Conservation (phyloP, 2,888 invertebrate genomes). For the Oligia strigilis region DNA sequence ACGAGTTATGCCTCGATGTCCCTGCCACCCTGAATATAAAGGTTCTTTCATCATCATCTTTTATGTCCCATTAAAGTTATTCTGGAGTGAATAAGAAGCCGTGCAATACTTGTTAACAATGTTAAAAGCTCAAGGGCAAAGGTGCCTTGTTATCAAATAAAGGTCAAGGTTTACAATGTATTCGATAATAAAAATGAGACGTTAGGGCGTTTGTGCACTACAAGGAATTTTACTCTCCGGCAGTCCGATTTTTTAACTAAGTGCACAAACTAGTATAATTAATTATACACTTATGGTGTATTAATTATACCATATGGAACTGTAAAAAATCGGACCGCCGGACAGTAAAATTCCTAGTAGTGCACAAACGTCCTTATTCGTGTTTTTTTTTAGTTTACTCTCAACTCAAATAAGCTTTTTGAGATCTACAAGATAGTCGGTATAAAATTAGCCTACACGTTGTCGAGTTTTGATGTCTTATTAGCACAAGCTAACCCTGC, state of each 20-base stretch:
- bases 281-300: no score
- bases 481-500: no score
- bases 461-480: no score
- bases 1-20: neutral
- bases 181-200: neutral
- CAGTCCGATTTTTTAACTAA: no score
- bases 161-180: slow-evolving; percentile 1
- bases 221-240: no score
- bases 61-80: slow-evolving; percentile 17
- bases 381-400: neutral
- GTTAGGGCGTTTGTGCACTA: neutral
- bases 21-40: neutral
- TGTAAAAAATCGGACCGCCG: no score
- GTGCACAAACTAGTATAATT: no score
- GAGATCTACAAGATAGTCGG: neutral
- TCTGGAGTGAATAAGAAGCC: slow-evolving; percentile 34
- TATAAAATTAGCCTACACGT: neutral
- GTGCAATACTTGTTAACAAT: slow-evolving; percentile 16
- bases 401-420: neutral
- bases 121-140: slow-evolving; percentile 10
- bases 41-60: neutral
- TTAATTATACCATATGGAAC: no score
- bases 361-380: no score
- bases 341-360: no score
- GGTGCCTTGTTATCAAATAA: slow-evolving; percentile 26